phyloP scores from a whole-genome alignment of 2,113 vertebrate species.

The Dipodomys stephensi region DNA sequence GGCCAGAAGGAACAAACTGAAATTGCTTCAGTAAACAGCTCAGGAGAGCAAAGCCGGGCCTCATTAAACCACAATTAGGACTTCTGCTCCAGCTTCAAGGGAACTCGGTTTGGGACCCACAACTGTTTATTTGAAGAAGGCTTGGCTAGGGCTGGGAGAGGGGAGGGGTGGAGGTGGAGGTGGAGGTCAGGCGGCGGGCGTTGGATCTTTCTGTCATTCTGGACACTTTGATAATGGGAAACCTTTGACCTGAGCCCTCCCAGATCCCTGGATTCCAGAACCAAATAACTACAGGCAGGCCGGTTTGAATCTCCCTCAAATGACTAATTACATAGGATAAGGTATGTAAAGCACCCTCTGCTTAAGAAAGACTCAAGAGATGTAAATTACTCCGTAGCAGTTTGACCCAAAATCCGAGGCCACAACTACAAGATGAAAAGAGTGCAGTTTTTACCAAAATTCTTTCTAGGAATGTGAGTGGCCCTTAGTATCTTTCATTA shows the following conservation, averaged over 20 bases:
- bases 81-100: slow-evolving; percentile 77
- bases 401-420: neutral
- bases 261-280: slow-evolving; percentile 72
- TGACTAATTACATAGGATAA: slow-evolving; percentile 72
- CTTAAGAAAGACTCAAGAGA: neutral
- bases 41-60: slow-evolving; percentile 83
- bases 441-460: neutral
- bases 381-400: neutral
- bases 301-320: slow-evolving; percentile 72
- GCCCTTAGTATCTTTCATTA: neutral
- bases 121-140: slow-evolving; percentile 82
- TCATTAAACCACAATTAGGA: slow-evolving; percentile 88
- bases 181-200: slow-evolving; percentile 73
- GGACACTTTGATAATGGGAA: slow-evolving; percentile 82
- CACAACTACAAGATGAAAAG: neutral
- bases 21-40: slow-evolving; percentile 86
- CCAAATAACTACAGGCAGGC: slow-evolving; percentile 49
- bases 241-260: slow-evolving; percentile 79
- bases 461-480: neutral
- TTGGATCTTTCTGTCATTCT: slow-evolving; percentile 78
- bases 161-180: slow-evolving; percentile 68
- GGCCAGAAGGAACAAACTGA: slow-evolving; percentile 80
- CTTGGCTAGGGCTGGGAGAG: neutral
- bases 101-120: slow-evolving; percentile 77
- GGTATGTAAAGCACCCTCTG: neutral